Evolutionary conservation across 2,113 vertebrate genomes (phyloP).

Genomic region (Xenus cinereus): DNA sequence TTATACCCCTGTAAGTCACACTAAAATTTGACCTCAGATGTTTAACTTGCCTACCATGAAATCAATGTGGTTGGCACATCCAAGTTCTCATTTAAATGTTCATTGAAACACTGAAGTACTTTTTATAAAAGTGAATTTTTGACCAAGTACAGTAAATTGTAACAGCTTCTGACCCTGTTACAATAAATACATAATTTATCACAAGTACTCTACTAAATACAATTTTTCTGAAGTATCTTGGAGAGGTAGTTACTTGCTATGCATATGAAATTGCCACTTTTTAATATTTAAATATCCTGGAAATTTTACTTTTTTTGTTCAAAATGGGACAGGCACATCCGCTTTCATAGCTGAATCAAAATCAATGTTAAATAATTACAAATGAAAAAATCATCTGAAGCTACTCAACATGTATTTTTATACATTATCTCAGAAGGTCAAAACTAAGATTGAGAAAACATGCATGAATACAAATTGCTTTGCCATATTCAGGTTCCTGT

Average conservation of each 20-base stretch:
- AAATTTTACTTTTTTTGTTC: constrained; percentile 52
- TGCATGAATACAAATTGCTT: constrained; percentile 57
- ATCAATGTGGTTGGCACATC: background rate
- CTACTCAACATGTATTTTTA: constrained; percentile 2
- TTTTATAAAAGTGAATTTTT: constrained; percentile 59
- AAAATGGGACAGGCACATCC: constrained; percentile 13
- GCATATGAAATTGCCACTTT: constrained; percentile 53
- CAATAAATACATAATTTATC: constrained; percentile 73
- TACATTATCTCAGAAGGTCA: constrained; percentile 23
- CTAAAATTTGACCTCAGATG: constrained; percentile 3
- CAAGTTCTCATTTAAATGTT: constrained; percentile 51
- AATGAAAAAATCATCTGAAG: constrained; percentile 6
- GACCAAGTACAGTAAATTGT: constrained; percentile 63
- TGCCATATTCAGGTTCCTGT: constrained; percentile 59
- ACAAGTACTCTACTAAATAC: constrained; percentile 64
- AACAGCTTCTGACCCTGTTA: constrained; percentile 62
- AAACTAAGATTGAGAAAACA: constrained; percentile 18
- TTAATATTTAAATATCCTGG: constrained; percentile 65
- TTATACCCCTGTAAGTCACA: background rate
- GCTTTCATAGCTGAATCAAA: constrained; percentile 37
- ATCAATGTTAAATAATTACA: constrained; percentile 42
- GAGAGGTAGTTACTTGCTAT: constrained; percentile 57
- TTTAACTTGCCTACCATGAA: constrained; percentile 29
- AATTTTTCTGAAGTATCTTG: constrained; percentile 61
- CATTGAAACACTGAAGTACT: constrained; percentile 3